Percentiles rank a stretch among this genome's conserved stretches.
These are phyloP conservation scores for Albula glossodonta DNA, from an alignment of 2,113 vertebrate species.

Conservation along the genomic window DNA sequence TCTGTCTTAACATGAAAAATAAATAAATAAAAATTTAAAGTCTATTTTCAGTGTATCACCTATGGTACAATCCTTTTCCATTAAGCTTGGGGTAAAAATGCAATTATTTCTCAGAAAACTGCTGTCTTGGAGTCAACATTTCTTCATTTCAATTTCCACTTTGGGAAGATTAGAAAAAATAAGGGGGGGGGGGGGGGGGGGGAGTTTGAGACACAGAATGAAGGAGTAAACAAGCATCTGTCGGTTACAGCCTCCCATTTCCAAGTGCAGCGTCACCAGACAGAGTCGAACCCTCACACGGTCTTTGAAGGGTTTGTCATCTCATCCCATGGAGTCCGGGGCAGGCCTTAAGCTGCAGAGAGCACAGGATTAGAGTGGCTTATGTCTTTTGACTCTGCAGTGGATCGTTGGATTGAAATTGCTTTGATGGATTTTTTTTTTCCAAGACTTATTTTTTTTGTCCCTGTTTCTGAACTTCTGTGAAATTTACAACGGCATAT, in stretches of 20 bases:
- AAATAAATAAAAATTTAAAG: neutral
- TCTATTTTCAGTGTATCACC: neutral
- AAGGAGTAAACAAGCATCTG: slow-evolving; percentile 55
- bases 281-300: slow-evolving; percentile 32
- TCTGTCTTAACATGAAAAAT: no score
- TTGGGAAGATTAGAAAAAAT: neutral
- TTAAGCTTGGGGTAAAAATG: neutral
- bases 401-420: slow-evolving; percentile 69
- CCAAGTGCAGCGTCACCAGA: slow-evolving; percentile 39
- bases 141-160: slow-evolving; percentile 4
- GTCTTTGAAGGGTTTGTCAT: slow-evolving; percentile 52
- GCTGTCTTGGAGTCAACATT: slow-evolving; percentile 32
- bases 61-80: neutral
- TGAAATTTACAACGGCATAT: slow-evolving; percentile 52
- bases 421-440: slow-evolving; percentile 64
- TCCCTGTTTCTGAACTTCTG: slow-evolving; percentile 52
- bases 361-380: slow-evolving; percentile 77
- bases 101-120: neutral
- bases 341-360: slow-evolving; percentile 68
- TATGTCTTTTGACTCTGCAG: slow-evolving; percentile 75
- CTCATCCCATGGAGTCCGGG: slow-evolving; percentile 42
- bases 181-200: neutral
- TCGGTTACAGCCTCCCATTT: slow-evolving; percentile 41
- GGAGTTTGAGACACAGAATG: neutral
- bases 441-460: slow-evolving; percentile 49